Evolutionary conservation across 1,140 invertebrate genomes (phyloP).

Genomic region (Limonius californicus): DNA sequence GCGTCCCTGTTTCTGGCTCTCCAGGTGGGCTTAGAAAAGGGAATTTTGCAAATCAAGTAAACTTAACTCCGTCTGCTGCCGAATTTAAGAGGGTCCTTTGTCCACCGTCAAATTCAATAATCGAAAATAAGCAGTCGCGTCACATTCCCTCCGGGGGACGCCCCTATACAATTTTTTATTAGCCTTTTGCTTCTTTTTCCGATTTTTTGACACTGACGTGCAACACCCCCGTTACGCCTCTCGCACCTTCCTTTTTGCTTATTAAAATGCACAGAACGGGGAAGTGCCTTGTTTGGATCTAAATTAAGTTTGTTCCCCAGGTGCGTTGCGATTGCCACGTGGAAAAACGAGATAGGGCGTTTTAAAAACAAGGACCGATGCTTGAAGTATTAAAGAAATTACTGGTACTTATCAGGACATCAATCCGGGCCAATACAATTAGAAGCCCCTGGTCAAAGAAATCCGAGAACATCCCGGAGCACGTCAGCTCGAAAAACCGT

Average conservation of each 20-base stretch:
- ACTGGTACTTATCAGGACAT: slow-evolving; percentile 3
- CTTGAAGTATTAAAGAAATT: slow-evolving; percentile 1
- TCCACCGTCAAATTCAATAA: slow-evolving; percentile 11
- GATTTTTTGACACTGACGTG: not conserved
- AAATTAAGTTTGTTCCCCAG: too few relatives aligned
- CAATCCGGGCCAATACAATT: slow-evolving; percentile 12
- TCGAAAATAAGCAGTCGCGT: slow-evolving; percentile 4
- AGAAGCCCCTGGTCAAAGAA: slow-evolving; percentile 7
- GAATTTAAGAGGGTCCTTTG: slow-evolving; percentile 7
- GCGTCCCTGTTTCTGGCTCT: too few relatives aligned
- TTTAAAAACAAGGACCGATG: too few relatives aligned
- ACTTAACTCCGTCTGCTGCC: not conserved
- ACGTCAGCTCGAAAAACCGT: slow-evolving; percentile 6
- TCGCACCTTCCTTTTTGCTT: not conserved
- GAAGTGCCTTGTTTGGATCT: too few relatives aligned
- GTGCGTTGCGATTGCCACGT: too few relatives aligned
- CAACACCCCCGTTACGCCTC: too few relatives aligned
- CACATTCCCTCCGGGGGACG: not conserved
- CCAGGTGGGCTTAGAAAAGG: not conserved
- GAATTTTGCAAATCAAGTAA: not conserved
- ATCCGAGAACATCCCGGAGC: slow-evolving; percentile 1
- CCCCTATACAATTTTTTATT: not conserved
- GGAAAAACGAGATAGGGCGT: too few relatives aligned
- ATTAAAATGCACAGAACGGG: not conserved
- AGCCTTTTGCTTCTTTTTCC: not conserved